Conservation (phyloP, 2,797 vertebrate species). For the Hemibagrus guttatus region DNA sequence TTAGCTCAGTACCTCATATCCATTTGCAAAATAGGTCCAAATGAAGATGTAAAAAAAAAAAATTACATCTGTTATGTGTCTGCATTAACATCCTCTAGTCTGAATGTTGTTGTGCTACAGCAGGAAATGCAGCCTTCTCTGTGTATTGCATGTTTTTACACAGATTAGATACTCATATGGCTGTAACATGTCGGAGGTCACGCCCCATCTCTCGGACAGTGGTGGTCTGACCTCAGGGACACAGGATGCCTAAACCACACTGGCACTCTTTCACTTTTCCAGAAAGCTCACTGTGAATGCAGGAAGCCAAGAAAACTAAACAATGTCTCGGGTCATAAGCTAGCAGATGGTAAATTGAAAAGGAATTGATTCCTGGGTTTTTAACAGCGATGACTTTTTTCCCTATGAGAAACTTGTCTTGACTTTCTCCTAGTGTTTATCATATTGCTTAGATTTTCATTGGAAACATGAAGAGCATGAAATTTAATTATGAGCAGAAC, state of each 20-base stretch:
- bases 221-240: slow-evolving; percentile 48
- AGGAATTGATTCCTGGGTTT: slow-evolving; percentile 34
- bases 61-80: background rate
- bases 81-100: background rate
- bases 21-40: background rate
- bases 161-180: slow-evolving; percentile 49
- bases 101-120: background rate
- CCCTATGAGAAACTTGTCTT: background rate
- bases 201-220: slow-evolving; percentile 38
- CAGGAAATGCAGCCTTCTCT: background rate
- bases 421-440: background rate
- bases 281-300: slow-evolving; percentile 26
- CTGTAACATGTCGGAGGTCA: slow-evolving; percentile 48
- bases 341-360: slow-evolving; percentile 47
- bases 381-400: slow-evolving; percentile 1
- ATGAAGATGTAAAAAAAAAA: background rate
- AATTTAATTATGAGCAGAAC: background rate
- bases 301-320: slow-evolving; percentile 49
- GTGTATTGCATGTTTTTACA: slow-evolving; percentile 1
- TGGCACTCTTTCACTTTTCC: slow-evolving; percentile 47
- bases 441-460: background rate
- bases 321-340: slow-evolving; percentile 49
- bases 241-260: slow-evolving; percentile 47
- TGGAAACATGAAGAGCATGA: background rate
- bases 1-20: background rate